These are phyloP conservation scores for Bombyx mori DNA, from an alignment of 1,140 invertebrate genomes.

Conservation along the genomic window DNA sequence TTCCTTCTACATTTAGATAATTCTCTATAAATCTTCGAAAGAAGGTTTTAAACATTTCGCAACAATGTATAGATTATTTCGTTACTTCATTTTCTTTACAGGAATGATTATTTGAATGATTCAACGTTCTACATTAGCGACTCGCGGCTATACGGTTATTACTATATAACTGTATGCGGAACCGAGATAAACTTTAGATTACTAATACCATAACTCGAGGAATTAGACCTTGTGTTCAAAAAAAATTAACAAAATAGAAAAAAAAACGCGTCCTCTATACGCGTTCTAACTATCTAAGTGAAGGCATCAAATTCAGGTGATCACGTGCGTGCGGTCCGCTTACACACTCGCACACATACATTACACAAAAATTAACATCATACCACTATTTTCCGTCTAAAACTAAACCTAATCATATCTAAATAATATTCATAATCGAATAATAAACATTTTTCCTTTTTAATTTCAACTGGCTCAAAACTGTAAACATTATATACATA, in stretches of 20 bases:
- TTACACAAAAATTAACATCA: conserved; percentile 49
- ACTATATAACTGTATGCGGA: conserved; percentile 26
- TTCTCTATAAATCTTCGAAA: conserved; percentile 32
- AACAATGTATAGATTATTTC: conserved; percentile 24
- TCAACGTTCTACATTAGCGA: conserved; percentile 22
- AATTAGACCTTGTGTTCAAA: too few relatives aligned
- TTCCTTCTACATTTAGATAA: conserved; percentile 37
- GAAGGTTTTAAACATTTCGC: conserved; percentile 26
- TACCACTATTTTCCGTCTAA: conserved; percentile 49
- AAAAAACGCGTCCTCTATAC: conserved; percentile 11
- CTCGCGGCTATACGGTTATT: conserved; percentile 9
- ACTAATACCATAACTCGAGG: too few relatives aligned
- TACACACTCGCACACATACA: conserved; percentile 42
- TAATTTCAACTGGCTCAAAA: conserved; percentile 27
- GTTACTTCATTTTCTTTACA: conserved; percentile 34
- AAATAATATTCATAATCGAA: conserved; percentile 21
- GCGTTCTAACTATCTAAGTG: conserved; percentile 44
- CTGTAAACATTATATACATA: conserved; percentile 66
- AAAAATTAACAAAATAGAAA: background rate
- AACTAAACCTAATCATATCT: conserved; percentile 53
- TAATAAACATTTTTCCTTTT: conserved; percentile 7
- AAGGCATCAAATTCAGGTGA: conserved; percentile 57
- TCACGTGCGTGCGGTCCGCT: conserved; percentile 29
- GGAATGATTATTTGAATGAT: conserved; percentile 56
- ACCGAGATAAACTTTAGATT: conserved; percentile 4